These are phyloP conservation scores for Conistra vaccinii DNA, from an alignment of 2,888 invertebrate species.

Conservation along the genomic window DNA sequence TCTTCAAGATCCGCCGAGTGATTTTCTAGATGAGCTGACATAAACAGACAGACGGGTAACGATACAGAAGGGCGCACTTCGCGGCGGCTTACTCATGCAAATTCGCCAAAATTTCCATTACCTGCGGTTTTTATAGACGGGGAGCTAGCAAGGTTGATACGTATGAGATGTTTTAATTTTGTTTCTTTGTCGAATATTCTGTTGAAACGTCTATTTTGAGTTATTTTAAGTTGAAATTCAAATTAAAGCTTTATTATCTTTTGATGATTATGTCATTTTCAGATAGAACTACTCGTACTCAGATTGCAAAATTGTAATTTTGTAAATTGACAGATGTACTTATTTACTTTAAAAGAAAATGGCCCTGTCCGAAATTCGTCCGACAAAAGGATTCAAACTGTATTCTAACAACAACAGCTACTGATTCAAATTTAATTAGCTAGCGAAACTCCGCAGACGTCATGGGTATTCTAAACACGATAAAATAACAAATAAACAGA, in stretches of 20 bases:
- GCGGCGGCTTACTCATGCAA: slow-evolving; percentile 33
- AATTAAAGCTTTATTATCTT: background rate
- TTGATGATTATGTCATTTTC: background rate
- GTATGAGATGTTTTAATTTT: background rate
- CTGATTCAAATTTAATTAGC: no score
- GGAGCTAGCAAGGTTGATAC: slow-evolving; percentile 6
- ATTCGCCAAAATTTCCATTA: slow-evolving; percentile 22
- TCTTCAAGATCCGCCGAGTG: background rate
- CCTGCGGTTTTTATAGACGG: slow-evolving; percentile 9
- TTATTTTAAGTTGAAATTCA: background rate
- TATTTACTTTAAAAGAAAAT: background rate
- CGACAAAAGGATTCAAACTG: background rate
- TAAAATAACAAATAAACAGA: no score
- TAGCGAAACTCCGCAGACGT: no score
- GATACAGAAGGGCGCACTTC: slow-evolving; percentile 30
- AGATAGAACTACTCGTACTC: no score
- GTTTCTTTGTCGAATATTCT: background rate
- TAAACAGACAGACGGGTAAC: slow-evolving; percentile 13
- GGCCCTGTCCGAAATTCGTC: background rate
- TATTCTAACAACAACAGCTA: background rate
- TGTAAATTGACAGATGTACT: background rate
- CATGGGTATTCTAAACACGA: no score
- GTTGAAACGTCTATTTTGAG: background rate
- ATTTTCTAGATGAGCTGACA: slow-evolving; percentile 38
- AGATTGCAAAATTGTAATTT: no score